A percentile compares a stretch with the other conserved stretches of the same genome.
These are phyloP conservation scores for Salminus brasiliensis DNA, from an alignment of 2,113 vertebrate genomes.

Conservation along the genomic window DNA sequence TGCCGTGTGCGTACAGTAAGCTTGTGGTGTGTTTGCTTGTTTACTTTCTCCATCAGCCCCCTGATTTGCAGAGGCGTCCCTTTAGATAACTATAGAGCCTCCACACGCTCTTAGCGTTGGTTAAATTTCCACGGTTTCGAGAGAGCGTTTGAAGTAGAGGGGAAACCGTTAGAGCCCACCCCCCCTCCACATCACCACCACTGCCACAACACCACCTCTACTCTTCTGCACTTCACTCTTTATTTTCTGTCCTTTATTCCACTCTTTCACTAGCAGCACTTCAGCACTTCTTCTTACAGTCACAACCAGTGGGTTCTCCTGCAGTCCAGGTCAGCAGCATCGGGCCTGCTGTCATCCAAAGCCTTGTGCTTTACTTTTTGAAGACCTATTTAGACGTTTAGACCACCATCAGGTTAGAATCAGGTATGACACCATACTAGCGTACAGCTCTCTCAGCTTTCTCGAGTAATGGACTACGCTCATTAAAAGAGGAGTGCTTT, in stretches of 20 bases:
- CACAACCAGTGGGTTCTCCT: too few relatives aligned
- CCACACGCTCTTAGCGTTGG: slow-evolving; percentile 30
- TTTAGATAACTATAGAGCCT: slow-evolving; percentile 49
- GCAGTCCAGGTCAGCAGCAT: too few relatives aligned
- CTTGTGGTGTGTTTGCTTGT: slow-evolving; percentile 23
- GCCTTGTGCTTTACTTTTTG: too few relatives aligned
- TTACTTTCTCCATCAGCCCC: slow-evolving; percentile 45
- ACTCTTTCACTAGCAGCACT: background rate
- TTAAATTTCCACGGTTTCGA: slow-evolving; percentile 57
- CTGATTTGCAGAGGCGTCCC: slow-evolving; percentile 47
- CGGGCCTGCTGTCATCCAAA: too few relatives aligned
- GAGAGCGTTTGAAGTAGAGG: slow-evolving; percentile 55
- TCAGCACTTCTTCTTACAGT: background rate
- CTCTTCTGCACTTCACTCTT: slow-evolving; percentile 38
- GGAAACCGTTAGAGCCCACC: slow-evolving; percentile 58
- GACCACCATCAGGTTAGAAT: too few relatives aligned
- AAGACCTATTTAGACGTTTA: too few relatives aligned
- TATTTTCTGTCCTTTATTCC: slow-evolving; percentile 32
- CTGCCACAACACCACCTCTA: slow-evolving; percentile 8
- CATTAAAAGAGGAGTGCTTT: too few relatives aligned
- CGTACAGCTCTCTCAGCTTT: too few relatives aligned
- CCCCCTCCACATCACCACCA: slow-evolving; percentile 27
- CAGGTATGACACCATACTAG: too few relatives aligned
- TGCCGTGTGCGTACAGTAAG: background rate
- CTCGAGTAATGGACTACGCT: too few relatives aligned